These are phyloP conservation scores for Lissonota sp. DNA, from an alignment of 2,888 invertebrate genomes.

Conservation along the genomic window DNA sequence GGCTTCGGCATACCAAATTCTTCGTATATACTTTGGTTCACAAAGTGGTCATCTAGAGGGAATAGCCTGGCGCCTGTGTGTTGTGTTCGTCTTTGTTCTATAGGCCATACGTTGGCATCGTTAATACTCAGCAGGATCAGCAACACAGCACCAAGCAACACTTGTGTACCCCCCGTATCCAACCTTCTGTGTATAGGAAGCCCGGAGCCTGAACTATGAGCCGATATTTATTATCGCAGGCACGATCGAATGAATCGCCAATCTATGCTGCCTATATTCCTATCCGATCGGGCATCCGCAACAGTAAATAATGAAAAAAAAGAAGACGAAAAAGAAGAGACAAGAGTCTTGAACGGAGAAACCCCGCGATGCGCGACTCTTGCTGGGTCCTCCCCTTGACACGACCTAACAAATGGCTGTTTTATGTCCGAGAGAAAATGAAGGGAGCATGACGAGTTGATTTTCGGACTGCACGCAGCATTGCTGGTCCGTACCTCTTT, in stretches of 20 bases:
- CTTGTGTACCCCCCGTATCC: constrained; percentile 25
- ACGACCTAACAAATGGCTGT: constrained; percentile 83
- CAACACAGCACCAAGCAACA: constrained; percentile 39
- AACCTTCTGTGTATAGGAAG: constrained; percentile 40
- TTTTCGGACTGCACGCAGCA: constrained; percentile 79
- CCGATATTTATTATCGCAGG: constrained; percentile 78
- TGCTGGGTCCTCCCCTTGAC: constrained; percentile 75
- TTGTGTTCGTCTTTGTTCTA: constrained; percentile 44
- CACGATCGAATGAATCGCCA: constrained; percentile 82
- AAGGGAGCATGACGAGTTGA: constrained; percentile 83
- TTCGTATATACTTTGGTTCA: constrained; percentile 77
- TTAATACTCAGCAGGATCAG: constrained; percentile 49
- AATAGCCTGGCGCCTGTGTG: constrained; percentile 40
- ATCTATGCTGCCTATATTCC: constrained; percentile 80
- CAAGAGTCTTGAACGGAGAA: constrained; percentile 70
- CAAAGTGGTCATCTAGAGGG: constrained; percentile 73
- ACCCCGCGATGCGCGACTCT: constrained; percentile 79
- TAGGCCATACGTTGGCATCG: constrained; percentile 42
- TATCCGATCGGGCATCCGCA: constrained; percentile 67
- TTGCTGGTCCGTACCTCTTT: constrained; percentile 10
- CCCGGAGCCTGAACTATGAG: constrained; percentile 50
- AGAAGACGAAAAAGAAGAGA: constrained; percentile 57
- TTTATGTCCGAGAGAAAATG: constrained; percentile 83
- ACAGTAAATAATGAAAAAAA: constrained; percentile 62
- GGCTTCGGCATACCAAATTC: constrained; percentile 75